phyloP scores from a whole-genome alignment of 35 echinoderm and acorn worm species.

The Lytechinus pictus region DNA sequence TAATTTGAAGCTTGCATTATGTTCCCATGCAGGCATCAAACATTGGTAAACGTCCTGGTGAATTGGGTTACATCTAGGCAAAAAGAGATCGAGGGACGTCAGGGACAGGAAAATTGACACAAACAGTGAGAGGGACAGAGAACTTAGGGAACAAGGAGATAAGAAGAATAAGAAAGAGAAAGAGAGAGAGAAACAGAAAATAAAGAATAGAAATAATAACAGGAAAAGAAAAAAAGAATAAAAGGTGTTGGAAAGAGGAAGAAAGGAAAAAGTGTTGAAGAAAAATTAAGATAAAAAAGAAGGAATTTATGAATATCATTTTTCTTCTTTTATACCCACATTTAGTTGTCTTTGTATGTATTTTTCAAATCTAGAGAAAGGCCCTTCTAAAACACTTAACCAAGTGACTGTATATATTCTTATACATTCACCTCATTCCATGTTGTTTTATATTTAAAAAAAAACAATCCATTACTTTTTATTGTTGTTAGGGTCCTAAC shows the following conservation, averaged over 20 bases:
- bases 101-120: background rate
- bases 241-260: background rate
- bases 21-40: background rate
- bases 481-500: no score
- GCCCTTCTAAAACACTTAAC: no score
- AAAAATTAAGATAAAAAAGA: no score
- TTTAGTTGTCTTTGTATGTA: no score
- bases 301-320: no score
- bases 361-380: no score
- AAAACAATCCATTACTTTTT: no score
- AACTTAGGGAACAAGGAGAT: background rate
- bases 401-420: no score
- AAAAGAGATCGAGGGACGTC: background rate
- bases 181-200: slow-evolving; percentile 11
- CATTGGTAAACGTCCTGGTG: background rate
- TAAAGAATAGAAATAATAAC: background rate
- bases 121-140: background rate
- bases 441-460: no score
- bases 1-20: background rate
- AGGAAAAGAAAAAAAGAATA: background rate
- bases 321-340: no score
- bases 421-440: no score
- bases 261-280: background rate
- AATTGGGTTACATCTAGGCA: background rate
- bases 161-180: background rate